Conservation (phyloP, 1,140 invertebrate genomes). For the Bombus impatiens region DNA sequence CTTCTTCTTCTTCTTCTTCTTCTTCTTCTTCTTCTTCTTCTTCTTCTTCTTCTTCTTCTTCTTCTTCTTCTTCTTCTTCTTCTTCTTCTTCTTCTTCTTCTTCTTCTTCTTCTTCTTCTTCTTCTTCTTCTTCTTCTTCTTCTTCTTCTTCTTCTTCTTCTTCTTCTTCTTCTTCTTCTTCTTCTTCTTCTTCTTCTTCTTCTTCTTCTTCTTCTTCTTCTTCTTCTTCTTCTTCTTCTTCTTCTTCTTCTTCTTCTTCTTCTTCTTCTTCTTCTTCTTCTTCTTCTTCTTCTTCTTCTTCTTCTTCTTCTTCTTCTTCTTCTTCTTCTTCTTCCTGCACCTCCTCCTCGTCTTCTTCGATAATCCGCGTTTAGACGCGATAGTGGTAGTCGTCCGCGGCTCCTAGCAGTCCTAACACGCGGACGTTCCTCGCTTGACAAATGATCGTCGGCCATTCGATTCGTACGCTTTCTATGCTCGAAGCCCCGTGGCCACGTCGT, state of each 20-base stretch:
- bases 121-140: constrained; percentile 27
- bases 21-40: background rate
- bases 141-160: constrained; percentile 33
- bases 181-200: constrained; percentile 42
- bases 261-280: constrained; percentile 36
- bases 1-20: constrained; percentile 28
- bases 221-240: constrained; percentile 32
- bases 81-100: background rate
- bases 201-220: constrained; percentile 38
- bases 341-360: constrained; percentile 41
- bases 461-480: constrained; percentile 65
- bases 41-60: background rate
- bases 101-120: background rate
- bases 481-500: background rate
- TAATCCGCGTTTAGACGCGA: constrained; percentile 64
- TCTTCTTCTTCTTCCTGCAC: constrained; percentile 16
- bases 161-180: constrained; percentile 43
- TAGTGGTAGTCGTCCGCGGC: constrained; percentile 46
- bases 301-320: constrained; percentile 17
- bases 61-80: constrained; percentile 30
- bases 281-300: background rate
- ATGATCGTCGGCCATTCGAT: constrained; percentile 68
- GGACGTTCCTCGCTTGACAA: constrained; percentile 69
- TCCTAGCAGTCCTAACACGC: constrained; percentile 17
- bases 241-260: constrained; percentile 32